Percentiles rank a stretch among this genome's conserved stretches.
These are phyloP conservation scores for Micoletzkya japonica DNA, from an alignment of 2,888 invertebrate genomes.

Conservation along the genomic window DNA sequence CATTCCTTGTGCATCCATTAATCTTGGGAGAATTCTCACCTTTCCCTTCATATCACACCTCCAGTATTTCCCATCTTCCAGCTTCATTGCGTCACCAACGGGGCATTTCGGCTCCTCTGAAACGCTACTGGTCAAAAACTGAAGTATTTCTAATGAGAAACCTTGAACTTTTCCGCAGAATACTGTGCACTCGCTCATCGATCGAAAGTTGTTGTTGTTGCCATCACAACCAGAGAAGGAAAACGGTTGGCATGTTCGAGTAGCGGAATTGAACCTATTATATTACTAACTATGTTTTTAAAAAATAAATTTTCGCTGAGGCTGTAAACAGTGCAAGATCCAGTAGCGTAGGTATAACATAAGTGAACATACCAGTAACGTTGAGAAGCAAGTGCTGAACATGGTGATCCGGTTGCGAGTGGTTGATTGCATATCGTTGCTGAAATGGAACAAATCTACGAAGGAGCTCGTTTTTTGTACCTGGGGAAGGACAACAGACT, in stretches of 20 bases:
- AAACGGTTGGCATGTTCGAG: slow-evolving; percentile 45
- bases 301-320: neutral
- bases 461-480: slow-evolving; percentile 18
- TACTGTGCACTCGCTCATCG: slow-evolving; percentile 42
- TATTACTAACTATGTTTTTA: neutral
- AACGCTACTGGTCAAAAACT: too few species aligned
- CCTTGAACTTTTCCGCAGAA: slow-evolving; percentile 47
- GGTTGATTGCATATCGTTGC: slow-evolving; percentile 48
- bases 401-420: slow-evolving; percentile 31
- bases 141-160: slow-evolving; percentile 4
- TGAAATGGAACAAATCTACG: slow-evolving; percentile 24
- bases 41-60: slow-evolving; percentile 34
- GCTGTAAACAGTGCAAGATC: neutral
- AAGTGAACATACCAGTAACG: slow-evolving; percentile 11
- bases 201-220: slow-evolving; percentile 51
- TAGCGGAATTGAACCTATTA: slow-evolving; percentile 39
- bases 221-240: slow-evolving; percentile 41
- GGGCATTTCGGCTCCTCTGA: slow-evolving; percentile 51
- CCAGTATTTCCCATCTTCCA: slow-evolving; percentile 42
- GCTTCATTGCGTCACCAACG: slow-evolving; percentile 44
- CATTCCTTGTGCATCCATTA: neutral
- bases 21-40: too few species aligned
- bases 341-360: neutral
- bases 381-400: slow-evolving; percentile 6
- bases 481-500: slow-evolving; percentile 53